Conservation (phyloP, 2,113 vertebrate species). For the Onychostruthus taczanowskii region DNA sequence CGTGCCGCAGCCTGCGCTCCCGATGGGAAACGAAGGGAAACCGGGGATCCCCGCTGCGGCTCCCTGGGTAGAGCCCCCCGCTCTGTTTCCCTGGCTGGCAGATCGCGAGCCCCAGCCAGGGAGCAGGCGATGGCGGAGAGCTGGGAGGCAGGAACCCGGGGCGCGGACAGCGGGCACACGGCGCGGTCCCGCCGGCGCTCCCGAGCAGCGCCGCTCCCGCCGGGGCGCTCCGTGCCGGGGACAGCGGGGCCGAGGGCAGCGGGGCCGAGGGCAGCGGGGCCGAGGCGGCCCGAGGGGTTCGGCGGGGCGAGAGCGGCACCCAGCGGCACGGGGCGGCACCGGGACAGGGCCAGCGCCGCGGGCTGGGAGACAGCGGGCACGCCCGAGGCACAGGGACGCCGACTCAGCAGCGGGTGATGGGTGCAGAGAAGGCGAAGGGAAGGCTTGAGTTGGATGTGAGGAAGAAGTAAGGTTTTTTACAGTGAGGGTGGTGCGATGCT, state of each 20-base stretch:
- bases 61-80: neutral
- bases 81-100: neutral
- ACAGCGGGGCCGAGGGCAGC: neutral
- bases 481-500: no score
- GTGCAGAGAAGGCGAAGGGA: no score
- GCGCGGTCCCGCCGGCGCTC: neutral
- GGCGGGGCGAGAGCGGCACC: conserved; percentile 41
- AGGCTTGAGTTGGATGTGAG: no score
- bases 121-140: rapidly evolving
- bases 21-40: rapidly evolving
- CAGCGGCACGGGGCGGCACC: neutral
- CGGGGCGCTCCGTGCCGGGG: neutral
- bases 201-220: neutral
- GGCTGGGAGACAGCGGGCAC: rapidly evolving
- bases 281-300: no score
- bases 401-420: rapidly evolving
- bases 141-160: rapidly evolving
- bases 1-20: neutral
- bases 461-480: neutral
- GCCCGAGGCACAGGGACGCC: neutral
- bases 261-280: no score
- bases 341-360: neutral
- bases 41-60: rapidly evolving
- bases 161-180: rapidly evolving
- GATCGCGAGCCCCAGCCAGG: rapidly evolving